Percentiles rank a stretch among this genome's conserved stretches.
Evolutionary conservation across 2,888 invertebrate genomes (phyloP).

Genomic region (Phasia obesa): DNA sequence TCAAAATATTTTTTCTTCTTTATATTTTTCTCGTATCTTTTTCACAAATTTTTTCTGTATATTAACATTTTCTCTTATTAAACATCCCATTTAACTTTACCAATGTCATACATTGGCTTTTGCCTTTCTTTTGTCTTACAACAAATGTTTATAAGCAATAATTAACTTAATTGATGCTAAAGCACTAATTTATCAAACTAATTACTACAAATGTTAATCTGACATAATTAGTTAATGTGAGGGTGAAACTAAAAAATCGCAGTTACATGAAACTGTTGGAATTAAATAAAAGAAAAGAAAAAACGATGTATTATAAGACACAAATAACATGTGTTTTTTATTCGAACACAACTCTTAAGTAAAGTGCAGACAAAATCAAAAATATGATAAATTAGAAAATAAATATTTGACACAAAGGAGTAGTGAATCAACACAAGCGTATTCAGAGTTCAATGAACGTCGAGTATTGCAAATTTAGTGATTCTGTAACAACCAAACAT

Average conservation of each 20-base stretch:
- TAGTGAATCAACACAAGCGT: no score
- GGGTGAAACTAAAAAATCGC: neutral
- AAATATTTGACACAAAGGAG: neutral
- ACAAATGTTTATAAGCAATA: slow-evolving; percentile 39
- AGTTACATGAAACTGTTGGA: neutral
- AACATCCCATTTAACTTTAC: neutral
- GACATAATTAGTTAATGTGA: slow-evolving; percentile 50
- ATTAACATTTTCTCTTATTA: neutral
- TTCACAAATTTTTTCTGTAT: neutral
- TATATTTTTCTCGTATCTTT: no score
- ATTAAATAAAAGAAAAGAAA: neutral
- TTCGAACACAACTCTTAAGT: neutral
- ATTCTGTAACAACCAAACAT: no score
- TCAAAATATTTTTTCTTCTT: no score
- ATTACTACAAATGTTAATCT: slow-evolving; percentile 30
- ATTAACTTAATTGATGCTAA: slow-evolving; percentile 56
- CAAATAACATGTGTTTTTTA: neutral
- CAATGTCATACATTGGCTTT: neutral
- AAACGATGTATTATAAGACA: neutral
- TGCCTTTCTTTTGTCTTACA: neutral
- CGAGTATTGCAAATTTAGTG: no score
- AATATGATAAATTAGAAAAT: neutral
- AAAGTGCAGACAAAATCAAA: no score
- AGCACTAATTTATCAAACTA: slow-evolving; percentile 50
- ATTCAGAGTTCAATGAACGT: no score